phyloP scores from a whole-genome alignment of 37 sponge, comb jelly and placozoan genomes.

The Spongilla lacustris region DNA sequence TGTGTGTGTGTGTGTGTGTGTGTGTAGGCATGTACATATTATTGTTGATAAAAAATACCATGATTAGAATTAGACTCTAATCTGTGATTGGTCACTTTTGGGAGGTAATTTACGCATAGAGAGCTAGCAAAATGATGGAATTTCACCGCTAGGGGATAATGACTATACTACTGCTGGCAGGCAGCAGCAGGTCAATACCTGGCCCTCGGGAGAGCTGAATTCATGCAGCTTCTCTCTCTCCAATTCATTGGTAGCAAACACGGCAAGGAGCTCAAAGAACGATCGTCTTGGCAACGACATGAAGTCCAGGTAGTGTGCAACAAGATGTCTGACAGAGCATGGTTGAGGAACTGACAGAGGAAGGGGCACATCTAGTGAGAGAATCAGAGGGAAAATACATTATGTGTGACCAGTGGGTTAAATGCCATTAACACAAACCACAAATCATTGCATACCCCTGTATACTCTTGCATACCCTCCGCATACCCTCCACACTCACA shows the following conservation, averaged over 20 bases:
- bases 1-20: too few species aligned
- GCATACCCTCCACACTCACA: too few species aligned
- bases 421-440: too few species aligned
- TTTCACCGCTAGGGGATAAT: too few species aligned
- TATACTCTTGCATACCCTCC: too few species aligned
- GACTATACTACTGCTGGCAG: neutral
- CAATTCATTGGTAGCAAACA: slow-evolving; percentile 80
- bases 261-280: slow-evolving; percentile 89
- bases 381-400: slow-evolving; percentile 10
- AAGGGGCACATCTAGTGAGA: slow-evolving; percentile 24
- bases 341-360: slow-evolving; percentile 52
- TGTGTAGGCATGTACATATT: too few species aligned
- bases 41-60: too few species aligned
- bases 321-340: slow-evolving; percentile 60
- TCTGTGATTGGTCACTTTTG: too few species aligned
- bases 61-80: too few species aligned
- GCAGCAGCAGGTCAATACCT: slow-evolving; percentile 44
- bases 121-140: too few species aligned
- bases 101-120: too few species aligned
- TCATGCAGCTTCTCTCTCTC: slow-evolving; percentile 94
- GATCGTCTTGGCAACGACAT: slow-evolving; percentile 78
- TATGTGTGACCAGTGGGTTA: neutral
- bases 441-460: too few species aligned
- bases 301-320: slow-evolving; percentile 82
- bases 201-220: slow-evolving; percentile 85